phyloP scores from a whole-genome alignment of 1,140 invertebrate species.

The Macrobrachium rosenbergii region DNA sequence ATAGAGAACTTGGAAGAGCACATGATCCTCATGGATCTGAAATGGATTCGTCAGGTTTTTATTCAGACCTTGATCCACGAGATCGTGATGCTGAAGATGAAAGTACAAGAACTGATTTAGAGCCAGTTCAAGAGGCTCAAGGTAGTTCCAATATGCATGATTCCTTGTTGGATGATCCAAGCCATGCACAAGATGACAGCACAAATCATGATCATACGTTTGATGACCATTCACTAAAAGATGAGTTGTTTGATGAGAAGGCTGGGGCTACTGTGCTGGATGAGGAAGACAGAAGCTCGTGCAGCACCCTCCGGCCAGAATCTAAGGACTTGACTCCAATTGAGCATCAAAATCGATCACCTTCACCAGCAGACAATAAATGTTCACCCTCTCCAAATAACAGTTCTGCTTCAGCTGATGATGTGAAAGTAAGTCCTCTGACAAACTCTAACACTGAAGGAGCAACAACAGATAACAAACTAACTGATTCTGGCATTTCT shows the following conservation, averaged over 20 bases:
- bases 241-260: slow-evolving; percentile 29
- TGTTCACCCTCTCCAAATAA: neutral
- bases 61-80: slow-evolving; percentile 64
- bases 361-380: slow-evolving; percentile 5
- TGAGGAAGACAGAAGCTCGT: slow-evolving; percentile 62
- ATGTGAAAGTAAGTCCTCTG: neutral
- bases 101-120: slow-evolving; percentile 56
- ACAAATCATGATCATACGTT: slow-evolving; percentile 36
- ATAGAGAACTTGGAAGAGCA: slow-evolving; percentile 57
- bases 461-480: neutral
- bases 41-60: slow-evolving; percentile 66
- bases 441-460: neutral
- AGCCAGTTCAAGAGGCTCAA: slow-evolving; percentile 55
- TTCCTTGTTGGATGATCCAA: slow-evolving; percentile 46
- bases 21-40: slow-evolving; percentile 61
- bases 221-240: slow-evolving; percentile 52
- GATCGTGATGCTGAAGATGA: slow-evolving; percentile 63
- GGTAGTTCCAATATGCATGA: slow-evolving; percentile 40
- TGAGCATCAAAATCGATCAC: slow-evolving; percentile 26
- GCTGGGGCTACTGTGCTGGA: slow-evolving; percentile 35
- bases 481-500: slow-evolving; percentile 22
- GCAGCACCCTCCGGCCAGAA: slow-evolving; percentile 56
- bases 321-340: slow-evolving; percentile 39
- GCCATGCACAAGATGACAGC: slow-evolving; percentile 28
- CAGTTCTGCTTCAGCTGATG: neutral